These are phyloP conservation scores for Deilephila porcellus DNA, from an alignment of 2,888 invertebrate genomes.

Conservation along the genomic window DNA sequence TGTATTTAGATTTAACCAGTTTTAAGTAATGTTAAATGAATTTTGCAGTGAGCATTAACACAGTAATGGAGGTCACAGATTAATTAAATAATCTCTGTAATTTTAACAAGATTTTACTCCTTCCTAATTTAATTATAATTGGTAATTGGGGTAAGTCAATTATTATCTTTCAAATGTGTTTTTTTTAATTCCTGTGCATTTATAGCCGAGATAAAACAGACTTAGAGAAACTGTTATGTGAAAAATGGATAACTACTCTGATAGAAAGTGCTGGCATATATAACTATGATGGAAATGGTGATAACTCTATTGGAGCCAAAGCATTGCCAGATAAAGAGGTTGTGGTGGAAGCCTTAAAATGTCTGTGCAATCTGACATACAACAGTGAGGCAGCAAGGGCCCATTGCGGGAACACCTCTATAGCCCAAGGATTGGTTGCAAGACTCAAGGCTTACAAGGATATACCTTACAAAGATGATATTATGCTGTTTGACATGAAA, in stretches of 20 bases:
- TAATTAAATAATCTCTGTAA: too few relatives aligned
- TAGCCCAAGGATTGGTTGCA: slow-evolving; percentile 89
- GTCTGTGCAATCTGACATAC: slow-evolving; percentile 94
- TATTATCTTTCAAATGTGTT: background rate
- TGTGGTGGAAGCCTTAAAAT: slow-evolving; percentile 92
- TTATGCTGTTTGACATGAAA: slow-evolving; percentile 95
- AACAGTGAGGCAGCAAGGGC: slow-evolving; percentile 84
- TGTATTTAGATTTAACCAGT: too few relatives aligned
- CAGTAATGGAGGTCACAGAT: too few relatives aligned
- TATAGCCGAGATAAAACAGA: slow-evolving; percentile 91
- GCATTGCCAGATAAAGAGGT: slow-evolving; percentile 80
- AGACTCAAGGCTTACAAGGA: slow-evolving; percentile 89
- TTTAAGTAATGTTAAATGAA: too few relatives aligned
- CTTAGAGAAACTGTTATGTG: slow-evolving; percentile 87
- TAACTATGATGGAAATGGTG: slow-evolving; percentile 67
- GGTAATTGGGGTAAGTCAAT: slow-evolving; percentile 7
- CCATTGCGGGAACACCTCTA: slow-evolving; percentile 84
- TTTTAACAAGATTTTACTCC: too few relatives aligned
- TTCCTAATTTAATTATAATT: slow-evolving; percentile 1
- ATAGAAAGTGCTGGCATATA: slow-evolving; percentile 87
- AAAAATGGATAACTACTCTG: slow-evolving; percentile 88
- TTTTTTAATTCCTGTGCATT: slow-evolving; percentile 33
- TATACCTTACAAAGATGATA: slow-evolving; percentile 86
- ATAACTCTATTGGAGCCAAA: slow-evolving; percentile 62
- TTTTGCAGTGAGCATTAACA: too few relatives aligned